Base-by-base conservation (phyloP, 2,113 vertebrate species). In the Camelus bactrianus region DNA sequence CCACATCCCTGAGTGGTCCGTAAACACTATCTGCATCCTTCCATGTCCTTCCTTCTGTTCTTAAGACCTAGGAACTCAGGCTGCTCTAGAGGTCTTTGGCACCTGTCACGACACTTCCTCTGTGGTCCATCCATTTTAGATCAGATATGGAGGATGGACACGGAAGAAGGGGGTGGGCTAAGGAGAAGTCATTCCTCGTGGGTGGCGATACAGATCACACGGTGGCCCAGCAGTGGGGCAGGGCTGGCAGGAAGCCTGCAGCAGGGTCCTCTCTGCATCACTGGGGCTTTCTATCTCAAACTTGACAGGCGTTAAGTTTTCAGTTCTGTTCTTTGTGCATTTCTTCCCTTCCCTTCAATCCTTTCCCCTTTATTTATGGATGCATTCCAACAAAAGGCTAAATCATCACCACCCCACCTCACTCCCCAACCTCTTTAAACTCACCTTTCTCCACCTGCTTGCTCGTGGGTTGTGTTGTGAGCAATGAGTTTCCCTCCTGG, bases 1-100 rank as follows among this genome's bases (percentile, higher is more conserved):
- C 2, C 58, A 32, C 87, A 52, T 28, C 58, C 30, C n/a, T 11
- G 0, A 0, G 4, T 28, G 38, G 17, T 92, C 46, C 1, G 0
- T 4, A 89, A 38, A 22, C 8, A 1, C 14, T 16, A 1, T n/a
- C 16, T 30, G 12, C 52, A 30, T 62, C 35, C 30, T 76, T 56
- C 12, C 35, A 19, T 13, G 6, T 8, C 73, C 67, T 93, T 52
- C 30, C 4, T 38, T 52, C 30, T 76, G 26, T 56, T 32, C 87
- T n/a, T 28, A 30, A 38, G 38, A 38, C 38, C 38, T 38, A 30
- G 38, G 35, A 46, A 20, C n/a, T n/a, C 5, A 17, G 67, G 5
- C 24, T 8, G 28, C 75, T 8, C 69, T 22, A 0, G 38, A 65
- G 58, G 77, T 1, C 24, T 24, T 22, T 72, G 24, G 48, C 65